These are phyloP conservation scores for Eurypyga helias DNA, from an alignment of 2,113 vertebrate species.

Conservation along the genomic window DNA sequence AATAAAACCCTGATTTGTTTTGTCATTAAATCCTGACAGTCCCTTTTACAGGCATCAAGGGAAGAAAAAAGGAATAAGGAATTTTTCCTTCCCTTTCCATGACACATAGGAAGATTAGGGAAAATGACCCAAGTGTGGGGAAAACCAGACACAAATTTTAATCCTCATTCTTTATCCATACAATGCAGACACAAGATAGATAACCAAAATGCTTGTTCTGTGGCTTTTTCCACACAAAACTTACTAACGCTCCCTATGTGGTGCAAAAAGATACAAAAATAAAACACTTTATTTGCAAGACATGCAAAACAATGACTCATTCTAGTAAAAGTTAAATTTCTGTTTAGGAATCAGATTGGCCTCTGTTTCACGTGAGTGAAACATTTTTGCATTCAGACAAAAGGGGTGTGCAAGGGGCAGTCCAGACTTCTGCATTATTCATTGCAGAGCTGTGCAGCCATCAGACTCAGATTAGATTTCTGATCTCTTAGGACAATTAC, in stretches of 20 bases:
- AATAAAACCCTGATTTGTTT: neutral
- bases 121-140: neutral
- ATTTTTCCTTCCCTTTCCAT: neutral
- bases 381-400: neutral
- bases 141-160: neutral
- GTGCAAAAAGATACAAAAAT: neutral
- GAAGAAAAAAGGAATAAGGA: neutral
- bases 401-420: neutral
- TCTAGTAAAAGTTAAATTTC: neutral
- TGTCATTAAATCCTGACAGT: neutral
- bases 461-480: neutral
- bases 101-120: neutral
- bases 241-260: neutral
- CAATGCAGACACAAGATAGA: neutral
- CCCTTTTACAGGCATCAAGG: neutral
- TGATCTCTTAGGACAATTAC: neutral
- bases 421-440: neutral
- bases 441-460: neutral
- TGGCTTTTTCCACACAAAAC: neutral
- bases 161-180: neutral
- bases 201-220: neutral
- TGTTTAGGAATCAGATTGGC: neutral
- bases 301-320: neutral
- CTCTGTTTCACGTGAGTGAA: neutral
- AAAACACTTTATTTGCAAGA: neutral